A percentile compares a stretch with the other conserved stretches of the same genome.
phyloP scores from a whole-genome alignment of 2,888 invertebrate genomes.

The Xylota sylvarum region DNA sequence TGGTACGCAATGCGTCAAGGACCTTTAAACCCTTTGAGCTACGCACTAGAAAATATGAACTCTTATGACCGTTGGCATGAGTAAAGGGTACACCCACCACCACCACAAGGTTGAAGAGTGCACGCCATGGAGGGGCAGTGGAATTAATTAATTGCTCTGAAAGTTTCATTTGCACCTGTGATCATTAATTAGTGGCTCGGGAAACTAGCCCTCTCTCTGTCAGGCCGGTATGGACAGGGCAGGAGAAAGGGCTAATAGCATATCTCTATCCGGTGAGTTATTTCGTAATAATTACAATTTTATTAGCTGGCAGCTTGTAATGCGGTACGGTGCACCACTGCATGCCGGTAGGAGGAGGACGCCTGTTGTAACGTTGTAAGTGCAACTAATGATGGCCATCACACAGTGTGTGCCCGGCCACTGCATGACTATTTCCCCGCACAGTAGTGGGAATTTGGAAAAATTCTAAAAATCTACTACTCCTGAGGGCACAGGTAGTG shows the following conservation, averaged over 20 bases:
- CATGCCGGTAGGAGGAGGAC: neutral
- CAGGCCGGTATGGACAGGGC: neutral
- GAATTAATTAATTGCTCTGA: constrained; percentile 73
- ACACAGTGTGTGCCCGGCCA: neutral
- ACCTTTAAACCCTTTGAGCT: constrained; percentile 65
- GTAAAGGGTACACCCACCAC: constrained; percentile 45
- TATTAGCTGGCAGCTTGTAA: constrained; percentile 58
- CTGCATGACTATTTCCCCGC: neutral
- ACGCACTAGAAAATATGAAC: constrained; percentile 56
- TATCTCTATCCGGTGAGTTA: constrained; percentile 45
- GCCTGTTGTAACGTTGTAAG: constrained; percentile 3
- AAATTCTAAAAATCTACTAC: constrained; percentile 8
- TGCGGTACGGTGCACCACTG: constrained; percentile 32
- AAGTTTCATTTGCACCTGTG: constrained; percentile 76
- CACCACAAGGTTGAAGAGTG: too few species aligned
- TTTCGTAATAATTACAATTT: constrained; percentile 68
- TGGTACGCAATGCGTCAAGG: constrained; percentile 73
- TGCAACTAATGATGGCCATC: constrained; percentile 16
- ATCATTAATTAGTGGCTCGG: constrained; percentile 73
- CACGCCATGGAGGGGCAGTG: constrained; percentile 13
- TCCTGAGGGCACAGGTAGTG: neutral
- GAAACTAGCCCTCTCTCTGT: constrained; percentile 11
- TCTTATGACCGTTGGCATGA: constrained; percentile 30
- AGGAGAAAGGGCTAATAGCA: constrained; percentile 8
- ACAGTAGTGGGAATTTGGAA: constrained; percentile 14